A percentile compares a stretch with the other conserved stretches of the same genome.
phyloP scores from a whole-genome alignment of 2,888 invertebrate species.

The Nomada goodeniana region DNA sequence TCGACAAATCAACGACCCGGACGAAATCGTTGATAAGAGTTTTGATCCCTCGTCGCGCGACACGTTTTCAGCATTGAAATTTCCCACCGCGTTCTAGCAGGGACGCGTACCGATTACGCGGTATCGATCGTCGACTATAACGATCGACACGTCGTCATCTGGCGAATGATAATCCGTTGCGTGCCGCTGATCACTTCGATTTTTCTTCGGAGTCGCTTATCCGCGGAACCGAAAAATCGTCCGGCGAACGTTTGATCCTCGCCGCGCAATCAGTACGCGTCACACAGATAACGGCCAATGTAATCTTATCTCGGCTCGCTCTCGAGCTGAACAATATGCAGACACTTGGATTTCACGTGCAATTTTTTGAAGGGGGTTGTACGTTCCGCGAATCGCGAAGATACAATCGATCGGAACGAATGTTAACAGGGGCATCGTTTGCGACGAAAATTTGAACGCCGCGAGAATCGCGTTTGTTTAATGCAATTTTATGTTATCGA shows the following conservation, averaged over 20 bases:
- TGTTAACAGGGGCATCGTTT: too few relatives aligned
- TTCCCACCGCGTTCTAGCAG: background rate
- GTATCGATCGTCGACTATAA: background rate
- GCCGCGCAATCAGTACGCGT: conserved; percentile 64
- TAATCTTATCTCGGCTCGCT: conserved; percentile 51
- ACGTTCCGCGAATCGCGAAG: too few relatives aligned
- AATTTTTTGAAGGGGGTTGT: background rate
- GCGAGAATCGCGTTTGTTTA: too few relatives aligned
- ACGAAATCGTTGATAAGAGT: conserved; percentile 34
- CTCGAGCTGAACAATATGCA: conserved; percentile 21
- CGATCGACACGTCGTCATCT: conserved; percentile 12
- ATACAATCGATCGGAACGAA: too few relatives aligned
- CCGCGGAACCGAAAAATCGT: conserved; percentile 7
- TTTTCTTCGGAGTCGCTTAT: conserved; percentile 6
- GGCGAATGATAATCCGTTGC: conserved; percentile 6
- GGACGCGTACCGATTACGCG: conserved; percentile 10
- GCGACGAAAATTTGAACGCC: too few relatives aligned
- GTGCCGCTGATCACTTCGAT: background rate
- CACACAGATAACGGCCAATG: conserved; percentile 43
- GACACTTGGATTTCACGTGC: background rate
- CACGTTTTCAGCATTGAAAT: conserved; percentile 13
- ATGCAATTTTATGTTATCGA: too few relatives aligned
- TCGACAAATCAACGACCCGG: conserved; percentile 28
- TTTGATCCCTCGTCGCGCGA: background rate
- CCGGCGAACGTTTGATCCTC: conserved; percentile 54